These are phyloP conservation scores for Discoglossus pictus DNA, from an alignment of 2,797 vertebrate species.

Conservation along the genomic window DNA sequence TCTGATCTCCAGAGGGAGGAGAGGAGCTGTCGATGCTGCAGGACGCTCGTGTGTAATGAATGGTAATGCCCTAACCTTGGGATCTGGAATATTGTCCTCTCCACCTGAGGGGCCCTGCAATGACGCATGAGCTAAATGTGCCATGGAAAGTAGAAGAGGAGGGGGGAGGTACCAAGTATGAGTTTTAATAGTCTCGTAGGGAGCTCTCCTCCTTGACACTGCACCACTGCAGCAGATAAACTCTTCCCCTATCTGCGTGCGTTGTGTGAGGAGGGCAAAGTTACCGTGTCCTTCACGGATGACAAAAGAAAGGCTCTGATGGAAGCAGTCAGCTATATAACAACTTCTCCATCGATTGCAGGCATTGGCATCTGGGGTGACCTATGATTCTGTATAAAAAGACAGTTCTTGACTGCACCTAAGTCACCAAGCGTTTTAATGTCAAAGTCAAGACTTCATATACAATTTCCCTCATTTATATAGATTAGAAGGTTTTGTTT, in stretches of 20 bases:
- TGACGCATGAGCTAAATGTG: slow-evolving; percentile 30
- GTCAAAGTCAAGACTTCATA: no score
- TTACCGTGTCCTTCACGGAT: slow-evolving; percentile 16
- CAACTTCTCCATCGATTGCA: no score
- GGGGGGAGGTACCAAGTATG: slow-evolving; percentile 1
- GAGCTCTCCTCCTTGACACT: not conserved
- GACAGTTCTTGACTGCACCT: no score
- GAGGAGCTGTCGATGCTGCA: not conserved
- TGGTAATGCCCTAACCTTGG: slow-evolving; percentile 37
- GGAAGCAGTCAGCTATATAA: not conserved
- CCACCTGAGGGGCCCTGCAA: slow-evolving; percentile 11
- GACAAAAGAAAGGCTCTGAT: not conserved
- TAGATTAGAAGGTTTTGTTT: no score
- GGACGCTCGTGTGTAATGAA: slow-evolving; percentile 23
- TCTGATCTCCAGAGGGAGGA: slow-evolving; percentile 15
- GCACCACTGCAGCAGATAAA: not conserved
- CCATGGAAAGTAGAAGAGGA: not conserved
- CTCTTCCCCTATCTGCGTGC: not conserved
- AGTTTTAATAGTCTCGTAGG: slow-evolving; percentile 27
- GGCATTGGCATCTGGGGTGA: no score
- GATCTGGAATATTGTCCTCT: slow-evolving; percentile 16
- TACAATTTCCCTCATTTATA: no score
- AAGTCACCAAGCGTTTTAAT: no score
- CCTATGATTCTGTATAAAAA: no score
- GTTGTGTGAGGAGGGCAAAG: slow-evolving; percentile 2